Percentiles rank a stretch among this genome's conserved stretches.
These are phyloP conservation scores for Aporophyla lueneburgensis DNA, from an alignment of 2,888 invertebrate genomes.

Conservation along the genomic window DNA sequence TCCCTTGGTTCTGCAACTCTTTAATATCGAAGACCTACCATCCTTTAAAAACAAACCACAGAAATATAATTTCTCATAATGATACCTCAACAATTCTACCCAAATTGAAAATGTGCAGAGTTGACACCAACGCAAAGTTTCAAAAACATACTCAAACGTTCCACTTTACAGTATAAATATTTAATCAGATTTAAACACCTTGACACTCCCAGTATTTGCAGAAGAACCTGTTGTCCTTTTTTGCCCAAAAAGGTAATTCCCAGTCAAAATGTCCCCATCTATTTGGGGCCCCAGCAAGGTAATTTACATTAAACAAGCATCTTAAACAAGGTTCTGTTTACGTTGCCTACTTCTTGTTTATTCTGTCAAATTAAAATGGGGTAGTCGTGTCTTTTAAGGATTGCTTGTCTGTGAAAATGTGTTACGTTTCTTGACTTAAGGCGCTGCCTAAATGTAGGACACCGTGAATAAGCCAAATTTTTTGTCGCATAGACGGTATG, in stretches of 20 bases:
- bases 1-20: too few species aligned
- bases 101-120: not conserved
- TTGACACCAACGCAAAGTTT: not conserved
- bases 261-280: conserved; percentile 35
- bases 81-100: not conserved
- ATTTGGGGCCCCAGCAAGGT: conserved; percentile 33
- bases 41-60: too few species aligned
- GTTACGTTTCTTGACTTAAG: not conserved
- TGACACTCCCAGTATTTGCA: conserved; percentile 13
- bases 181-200: conserved; percentile 28
- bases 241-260: conserved; percentile 30
- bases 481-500: too few species aligned
- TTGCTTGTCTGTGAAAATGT: not conserved
- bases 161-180: conserved; percentile 22
- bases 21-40: too few species aligned
- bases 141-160: not conserved
- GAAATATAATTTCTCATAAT: not conserved
- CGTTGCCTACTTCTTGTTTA: conserved; percentile 43
- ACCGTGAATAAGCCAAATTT: too few species aligned
- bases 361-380: conserved; percentile 50
- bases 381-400: conserved; percentile 29
- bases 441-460: too few species aligned
- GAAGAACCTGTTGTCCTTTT: conserved; percentile 25
- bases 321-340: conserved; percentile 36
- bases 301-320: conserved; percentile 53